Conservation (phyloP, 2,113 vertebrate genomes). For the Brachyistius frenatus region DNA sequence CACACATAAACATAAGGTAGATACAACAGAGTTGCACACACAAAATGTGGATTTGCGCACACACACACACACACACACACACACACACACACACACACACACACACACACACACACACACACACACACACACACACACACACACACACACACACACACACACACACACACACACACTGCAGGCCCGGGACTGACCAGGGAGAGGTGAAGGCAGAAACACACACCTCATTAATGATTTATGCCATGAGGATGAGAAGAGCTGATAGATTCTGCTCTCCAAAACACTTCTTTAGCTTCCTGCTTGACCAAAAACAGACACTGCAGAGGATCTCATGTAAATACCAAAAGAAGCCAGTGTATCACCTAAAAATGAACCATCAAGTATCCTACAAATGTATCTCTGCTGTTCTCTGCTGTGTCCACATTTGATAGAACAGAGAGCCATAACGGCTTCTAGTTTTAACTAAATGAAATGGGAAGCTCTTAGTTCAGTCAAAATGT, state of each 20-base stretch:
- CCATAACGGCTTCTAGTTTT: background rate
- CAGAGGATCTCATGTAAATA: slow-evolving; percentile 20
- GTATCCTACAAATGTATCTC: no score
- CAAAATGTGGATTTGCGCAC: background rate
- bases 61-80: slow-evolving; percentile 4
- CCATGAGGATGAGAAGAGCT: slow-evolving; percentile 58
- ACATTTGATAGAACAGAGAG: background rate
- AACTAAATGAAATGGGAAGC: background rate
- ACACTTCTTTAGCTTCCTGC: slow-evolving; percentile 56
- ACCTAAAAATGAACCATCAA: slow-evolving; percentile 10
- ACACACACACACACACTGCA: slow-evolving; percentile 3
- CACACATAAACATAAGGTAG: background rate
- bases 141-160: slow-evolving; percentile 5
- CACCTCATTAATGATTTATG: slow-evolving; percentile 71
- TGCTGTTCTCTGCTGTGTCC: background rate
- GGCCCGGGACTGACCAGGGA: slow-evolving; percentile 49
- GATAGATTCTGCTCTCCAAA: slow-evolving; percentile 65
- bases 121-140: background rate
- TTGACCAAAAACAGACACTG: slow-evolving; percentile 45
- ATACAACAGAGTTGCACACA: background rate
- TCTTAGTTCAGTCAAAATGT: background rate
- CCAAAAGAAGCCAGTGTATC: slow-evolving; percentile 6
- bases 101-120: background rate
- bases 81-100: background rate
- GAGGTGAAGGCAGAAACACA: slow-evolving; percentile 59